A percentile compares a stretch with the other conserved stretches of the same genome.
phyloP scores from a whole-genome alignment of 2,797 vertebrate species.

The Clarias platycephalus region DNA sequence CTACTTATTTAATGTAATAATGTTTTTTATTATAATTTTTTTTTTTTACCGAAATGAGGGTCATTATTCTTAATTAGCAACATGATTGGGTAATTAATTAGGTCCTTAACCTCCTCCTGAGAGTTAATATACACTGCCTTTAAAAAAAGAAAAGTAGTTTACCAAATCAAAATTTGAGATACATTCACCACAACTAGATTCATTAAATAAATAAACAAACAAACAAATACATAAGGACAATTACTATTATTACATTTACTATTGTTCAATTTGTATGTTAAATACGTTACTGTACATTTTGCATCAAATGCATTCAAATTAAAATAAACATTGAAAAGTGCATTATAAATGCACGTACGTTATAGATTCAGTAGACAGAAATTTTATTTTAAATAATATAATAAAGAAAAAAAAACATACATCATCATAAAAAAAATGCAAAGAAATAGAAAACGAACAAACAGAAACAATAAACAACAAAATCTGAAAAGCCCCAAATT shows the following conservation, averaged over 20 bases:
- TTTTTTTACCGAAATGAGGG: not conserved
- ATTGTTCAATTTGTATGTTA: not conserved
- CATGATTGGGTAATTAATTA: constrained; percentile 28
- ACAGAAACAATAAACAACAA: not conserved
- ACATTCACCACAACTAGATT: too few species aligned
- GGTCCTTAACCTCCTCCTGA: constrained; percentile 24
- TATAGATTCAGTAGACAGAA: not conserved
- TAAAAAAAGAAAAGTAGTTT: not conserved
- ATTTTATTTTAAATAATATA: not conserved
- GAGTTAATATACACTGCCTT: constrained; percentile 13
- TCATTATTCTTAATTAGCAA: constrained; percentile 41
- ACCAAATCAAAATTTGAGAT: too few species aligned
- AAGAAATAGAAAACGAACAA: not conserved
- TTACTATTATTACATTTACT: not conserved
- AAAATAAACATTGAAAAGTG: not conserved
- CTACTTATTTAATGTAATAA: not conserved
- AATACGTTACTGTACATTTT: not conserved
- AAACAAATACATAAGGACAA: too few species aligned
- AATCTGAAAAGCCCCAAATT: not conserved
- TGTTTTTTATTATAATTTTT: not conserved
- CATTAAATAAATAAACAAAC: too few species aligned
- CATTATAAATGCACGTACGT: not conserved
- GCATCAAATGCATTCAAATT: not conserved
- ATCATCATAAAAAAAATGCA: not conserved
- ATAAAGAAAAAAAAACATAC: not conserved